These are phyloP conservation scores for Solenopsis fugax DNA, from an alignment of 1,140 invertebrate genomes.

Conservation along the genomic window DNA sequence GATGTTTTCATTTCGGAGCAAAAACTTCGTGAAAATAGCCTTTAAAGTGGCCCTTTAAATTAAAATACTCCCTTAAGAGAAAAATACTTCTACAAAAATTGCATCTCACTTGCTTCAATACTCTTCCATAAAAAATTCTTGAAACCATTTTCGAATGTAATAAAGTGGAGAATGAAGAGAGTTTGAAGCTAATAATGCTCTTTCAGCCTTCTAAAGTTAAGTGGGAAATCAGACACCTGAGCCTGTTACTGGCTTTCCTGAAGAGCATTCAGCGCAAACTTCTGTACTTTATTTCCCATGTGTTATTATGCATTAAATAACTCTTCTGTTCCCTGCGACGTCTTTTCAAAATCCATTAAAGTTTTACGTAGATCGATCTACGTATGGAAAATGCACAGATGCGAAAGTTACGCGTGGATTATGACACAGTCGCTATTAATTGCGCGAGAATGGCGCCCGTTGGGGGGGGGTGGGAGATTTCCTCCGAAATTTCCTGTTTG, in stretches of 20 bases:
- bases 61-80: too few species aligned
- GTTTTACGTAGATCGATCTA: background rate
- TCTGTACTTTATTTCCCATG: background rate
- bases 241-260: background rate
- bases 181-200: background rate
- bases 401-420: background rate
- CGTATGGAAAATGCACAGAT: too few species aligned
- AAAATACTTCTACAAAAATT: too few species aligned
- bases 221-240: constrained; percentile 54
- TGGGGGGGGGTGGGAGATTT: background rate
- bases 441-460: background rate
- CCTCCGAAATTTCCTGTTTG: constrained; percentile 8
- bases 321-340: background rate
- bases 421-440: background rate
- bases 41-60: too few species aligned
- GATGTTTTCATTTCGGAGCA: too few species aligned
- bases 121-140: too few species aligned
- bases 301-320: background rate
- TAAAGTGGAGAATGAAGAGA: background rate
- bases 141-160: too few species aligned
- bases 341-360: background rate
- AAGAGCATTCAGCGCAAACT: background rate
- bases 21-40: too few species aligned
- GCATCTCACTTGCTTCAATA: too few species aligned
- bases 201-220: constrained; percentile 43